phyloP scores from a whole-genome alignment of 2,888 invertebrate genomes.

The Abrostola tripartita region DNA sequence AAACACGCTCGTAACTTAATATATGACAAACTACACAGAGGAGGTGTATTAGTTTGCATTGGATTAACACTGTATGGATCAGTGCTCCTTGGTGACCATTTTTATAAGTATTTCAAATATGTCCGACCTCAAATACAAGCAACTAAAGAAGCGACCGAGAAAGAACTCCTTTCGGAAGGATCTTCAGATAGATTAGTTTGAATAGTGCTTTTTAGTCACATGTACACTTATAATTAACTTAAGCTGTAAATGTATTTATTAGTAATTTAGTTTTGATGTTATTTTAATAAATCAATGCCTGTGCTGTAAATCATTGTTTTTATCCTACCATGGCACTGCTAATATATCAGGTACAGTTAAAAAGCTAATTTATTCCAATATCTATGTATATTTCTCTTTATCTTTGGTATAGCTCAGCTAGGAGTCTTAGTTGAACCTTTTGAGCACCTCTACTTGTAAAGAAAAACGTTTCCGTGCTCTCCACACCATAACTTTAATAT shows the following conservation, averaged over 20 bases:
- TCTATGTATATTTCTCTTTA: too few relatives aligned
- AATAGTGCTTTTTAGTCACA: slow-evolving; percentile 54
- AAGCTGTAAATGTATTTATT: slow-evolving; percentile 61
- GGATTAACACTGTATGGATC: slow-evolving; percentile 78
- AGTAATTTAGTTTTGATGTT: slow-evolving; percentile 50
- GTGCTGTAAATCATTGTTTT: slow-evolving; percentile 9
- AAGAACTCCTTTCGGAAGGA: slow-evolving; percentile 85
- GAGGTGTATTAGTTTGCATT: slow-evolving; percentile 81
- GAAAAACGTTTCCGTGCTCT: too few relatives aligned
- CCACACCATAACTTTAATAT: too few relatives aligned
- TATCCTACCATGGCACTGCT: not conserved
- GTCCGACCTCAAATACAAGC: slow-evolving; percentile 79
- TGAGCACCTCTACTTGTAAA: too few relatives aligned
- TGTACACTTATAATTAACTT: slow-evolving; percentile 43
- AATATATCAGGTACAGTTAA: not conserved
- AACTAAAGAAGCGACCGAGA: slow-evolving; percentile 74
- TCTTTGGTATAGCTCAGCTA: too few relatives aligned
- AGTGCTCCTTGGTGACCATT: slow-evolving; percentile 72
- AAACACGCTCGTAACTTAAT: slow-evolving; percentile 77
- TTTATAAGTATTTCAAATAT: slow-evolving; percentile 80
- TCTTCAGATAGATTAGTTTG: slow-evolving; percentile 73
- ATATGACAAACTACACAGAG: slow-evolving; percentile 84
- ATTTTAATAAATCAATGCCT: slow-evolving; percentile 58
- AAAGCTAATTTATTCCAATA: not conserved
- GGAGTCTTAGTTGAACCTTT: too few relatives aligned